Base-by-base conservation (phyloP, 1,140 invertebrate genomes). In the Stegodyphus mimosarum region DNA sequence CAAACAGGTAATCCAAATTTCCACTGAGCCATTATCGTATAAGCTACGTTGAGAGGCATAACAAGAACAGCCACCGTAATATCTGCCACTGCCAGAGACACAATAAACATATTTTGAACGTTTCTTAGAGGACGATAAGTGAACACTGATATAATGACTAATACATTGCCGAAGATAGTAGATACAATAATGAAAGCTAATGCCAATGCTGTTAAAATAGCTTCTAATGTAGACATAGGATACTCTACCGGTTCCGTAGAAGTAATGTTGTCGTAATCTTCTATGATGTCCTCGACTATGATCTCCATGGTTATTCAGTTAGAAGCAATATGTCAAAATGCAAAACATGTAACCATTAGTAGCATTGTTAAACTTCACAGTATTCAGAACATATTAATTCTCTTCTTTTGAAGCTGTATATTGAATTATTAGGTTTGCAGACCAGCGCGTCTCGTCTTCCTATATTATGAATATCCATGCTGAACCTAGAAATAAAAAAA, bases 71-170 rank as follows among this genome's bases (percentile, higher is more conserved):
- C 98, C 0, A 99, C 97, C 11, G 96, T 96, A 15, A 99, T 92
- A 90, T 99, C 98, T 2, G 98, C 97, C n/a, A 99, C 96, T 0
- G 98, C 98, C 81, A 99, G 91, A 9, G 97, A 99, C 0, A 99
- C 97, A 87, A 99, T 97, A 90, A 99, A 98, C 91, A 98, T 99
- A 91, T 99, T 99, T 89, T 99, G 98, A 3, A 99, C 97, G 84
- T 97, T 98, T 81, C 97, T 93, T 13, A 99, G 91, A 7, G 98
- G 98, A 88, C 96, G 94, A 90, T 99, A 98, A 5, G 95, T 98
- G 90, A 98, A 98, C 7, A 99, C 97, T 87, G 97, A 97, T 10
- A 98, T 92, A 87, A 99, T 98, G 6, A 99, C 98, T 77, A 99
- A 92, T 67, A 97, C 93, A 91, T 99, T 99, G 33, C 98, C 98